Evolutionary conservation across 2,113 vertebrate species (phyloP).

Genomic region (Brachyhypopomus gauderio): DNA sequence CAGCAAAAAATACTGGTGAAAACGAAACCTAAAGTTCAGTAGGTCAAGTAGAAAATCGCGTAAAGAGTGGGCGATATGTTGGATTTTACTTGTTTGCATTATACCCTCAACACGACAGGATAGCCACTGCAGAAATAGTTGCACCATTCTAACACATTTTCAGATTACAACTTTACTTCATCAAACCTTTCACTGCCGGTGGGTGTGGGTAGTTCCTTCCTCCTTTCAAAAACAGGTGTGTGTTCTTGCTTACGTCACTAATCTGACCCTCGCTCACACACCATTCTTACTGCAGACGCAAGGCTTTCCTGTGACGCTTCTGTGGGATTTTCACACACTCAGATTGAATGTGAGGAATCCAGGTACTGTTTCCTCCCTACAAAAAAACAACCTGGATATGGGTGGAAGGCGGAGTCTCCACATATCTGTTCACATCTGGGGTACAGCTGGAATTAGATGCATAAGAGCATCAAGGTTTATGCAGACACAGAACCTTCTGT

Average conservation of each 20-base stretch:
- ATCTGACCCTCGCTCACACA: slow-evolving; percentile 61
- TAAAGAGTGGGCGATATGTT: too few species aligned
- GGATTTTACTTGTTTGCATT: not conserved
- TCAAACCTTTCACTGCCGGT: slow-evolving; percentile 51
- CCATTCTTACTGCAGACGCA: slow-evolving; percentile 47
- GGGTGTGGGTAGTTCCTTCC: slow-evolving; percentile 44
- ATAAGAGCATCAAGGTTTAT: slow-evolving; percentile 6
- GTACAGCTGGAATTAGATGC: slow-evolving; percentile 47
- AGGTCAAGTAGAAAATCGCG: not conserved
- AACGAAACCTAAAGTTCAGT: not conserved
- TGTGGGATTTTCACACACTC: slow-evolving; percentile 70
- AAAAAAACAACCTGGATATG: slow-evolving; percentile 52
- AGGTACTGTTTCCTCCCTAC: slow-evolving; percentile 59
- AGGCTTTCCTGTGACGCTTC: slow-evolving; percentile 65
- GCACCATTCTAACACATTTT: slow-evolving; percentile 32
- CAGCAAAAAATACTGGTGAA: not conserved
- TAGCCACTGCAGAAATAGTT: slow-evolving; percentile 32
- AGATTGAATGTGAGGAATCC: slow-evolving; percentile 71
- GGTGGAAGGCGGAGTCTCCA: slow-evolving; percentile 16
- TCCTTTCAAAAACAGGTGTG: slow-evolving; percentile 47
- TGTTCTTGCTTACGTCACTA: slow-evolving; percentile 65
- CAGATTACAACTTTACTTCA: slow-evolving; percentile 19
- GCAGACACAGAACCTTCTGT: slow-evolving; percentile 22
- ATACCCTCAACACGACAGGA: not conserved
- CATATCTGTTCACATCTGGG: slow-evolving; percentile 49